Conservation (phyloP, 2,113 vertebrate genomes). For the Prionailurus viverrinus region DNA sequence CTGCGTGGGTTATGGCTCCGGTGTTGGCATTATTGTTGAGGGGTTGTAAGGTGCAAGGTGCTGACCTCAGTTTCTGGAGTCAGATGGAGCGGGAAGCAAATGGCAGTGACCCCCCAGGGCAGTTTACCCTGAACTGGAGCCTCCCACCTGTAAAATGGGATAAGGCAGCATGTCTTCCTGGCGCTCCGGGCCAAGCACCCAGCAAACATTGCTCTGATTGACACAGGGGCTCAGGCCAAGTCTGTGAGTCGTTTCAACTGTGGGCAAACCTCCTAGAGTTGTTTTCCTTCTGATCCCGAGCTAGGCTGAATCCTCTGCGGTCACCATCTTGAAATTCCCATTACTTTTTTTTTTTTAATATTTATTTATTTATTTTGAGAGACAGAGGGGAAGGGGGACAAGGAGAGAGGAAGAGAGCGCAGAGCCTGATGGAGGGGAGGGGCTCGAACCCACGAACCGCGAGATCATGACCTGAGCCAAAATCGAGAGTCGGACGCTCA, state of each 20-base stretch:
- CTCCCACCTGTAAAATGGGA: background rate
- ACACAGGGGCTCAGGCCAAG: background rate
- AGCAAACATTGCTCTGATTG: too few species aligned
- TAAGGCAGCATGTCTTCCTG: background rate
- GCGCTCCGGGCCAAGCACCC: background rate
- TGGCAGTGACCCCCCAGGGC: background rate
- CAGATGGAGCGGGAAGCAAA: background rate
- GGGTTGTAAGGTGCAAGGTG: background rate
- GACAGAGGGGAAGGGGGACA: too few species aligned
- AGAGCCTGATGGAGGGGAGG: too few species aligned
- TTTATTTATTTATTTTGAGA: too few species aligned
- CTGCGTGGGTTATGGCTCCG: rapidly evolving
- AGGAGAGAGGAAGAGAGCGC: too few species aligned
- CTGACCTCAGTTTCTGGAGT: background rate
- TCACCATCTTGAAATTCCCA: background rate
- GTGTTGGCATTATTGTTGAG: background rate
- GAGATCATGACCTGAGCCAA: too few species aligned
- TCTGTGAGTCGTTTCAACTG: background rate
- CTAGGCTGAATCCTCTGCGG: background rate
- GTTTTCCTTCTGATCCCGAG: background rate
- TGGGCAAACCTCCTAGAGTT: background rate
- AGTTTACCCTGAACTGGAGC: background rate
- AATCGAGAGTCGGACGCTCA: too few species aligned
- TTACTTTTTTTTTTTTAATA: background rate
- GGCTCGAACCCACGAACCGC: too few species aligned